Conservation (phyloP, 2,888 invertebrate genomes). For the Brenthis hecate region DNA sequence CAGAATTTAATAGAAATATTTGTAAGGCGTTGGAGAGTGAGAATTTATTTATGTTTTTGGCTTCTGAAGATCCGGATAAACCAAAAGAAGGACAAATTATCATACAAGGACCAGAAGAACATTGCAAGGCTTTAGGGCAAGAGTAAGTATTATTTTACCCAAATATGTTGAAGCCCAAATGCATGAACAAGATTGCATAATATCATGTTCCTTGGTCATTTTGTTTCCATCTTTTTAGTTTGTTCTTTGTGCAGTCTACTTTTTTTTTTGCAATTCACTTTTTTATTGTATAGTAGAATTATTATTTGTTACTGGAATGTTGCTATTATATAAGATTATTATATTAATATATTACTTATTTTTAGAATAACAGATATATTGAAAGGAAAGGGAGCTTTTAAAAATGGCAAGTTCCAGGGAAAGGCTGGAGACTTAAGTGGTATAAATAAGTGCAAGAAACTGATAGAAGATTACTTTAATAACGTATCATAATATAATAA, state of each 20-base stretch:
- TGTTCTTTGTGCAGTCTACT: background rate
- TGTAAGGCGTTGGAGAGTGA: constrained; percentile 84
- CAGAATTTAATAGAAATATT: constrained; percentile 88
- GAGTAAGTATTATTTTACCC: constrained; percentile 74
- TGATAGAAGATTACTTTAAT: constrained; percentile 83
- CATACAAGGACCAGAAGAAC: constrained; percentile 79
- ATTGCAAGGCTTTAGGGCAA: constrained; percentile 80
- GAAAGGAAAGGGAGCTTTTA: constrained; percentile 89
- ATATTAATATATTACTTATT: constrained; percentile 32
- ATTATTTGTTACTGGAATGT: background rate
- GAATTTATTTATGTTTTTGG: constrained; percentile 85
- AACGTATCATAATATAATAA: constrained; percentile 37
- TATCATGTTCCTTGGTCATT: too few species aligned
- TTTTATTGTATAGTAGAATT: background rate
- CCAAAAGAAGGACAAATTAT: constrained; percentile 80
- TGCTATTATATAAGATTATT: too few species aligned
- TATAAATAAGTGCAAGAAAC: constrained; percentile 83
- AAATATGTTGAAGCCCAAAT: background rate
- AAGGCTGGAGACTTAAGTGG: constrained; percentile 87
- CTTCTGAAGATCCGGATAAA: constrained; percentile 86
- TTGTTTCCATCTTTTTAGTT: too few species aligned
- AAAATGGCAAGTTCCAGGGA: constrained; percentile 88
- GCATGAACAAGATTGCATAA: too few species aligned
- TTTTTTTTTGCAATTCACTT: background rate
- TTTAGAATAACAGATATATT: constrained; percentile 85